Evolutionary conservation across 1,140 invertebrate genomes (phyloP).

Genomic region (Heterodera schachtii): DNA sequence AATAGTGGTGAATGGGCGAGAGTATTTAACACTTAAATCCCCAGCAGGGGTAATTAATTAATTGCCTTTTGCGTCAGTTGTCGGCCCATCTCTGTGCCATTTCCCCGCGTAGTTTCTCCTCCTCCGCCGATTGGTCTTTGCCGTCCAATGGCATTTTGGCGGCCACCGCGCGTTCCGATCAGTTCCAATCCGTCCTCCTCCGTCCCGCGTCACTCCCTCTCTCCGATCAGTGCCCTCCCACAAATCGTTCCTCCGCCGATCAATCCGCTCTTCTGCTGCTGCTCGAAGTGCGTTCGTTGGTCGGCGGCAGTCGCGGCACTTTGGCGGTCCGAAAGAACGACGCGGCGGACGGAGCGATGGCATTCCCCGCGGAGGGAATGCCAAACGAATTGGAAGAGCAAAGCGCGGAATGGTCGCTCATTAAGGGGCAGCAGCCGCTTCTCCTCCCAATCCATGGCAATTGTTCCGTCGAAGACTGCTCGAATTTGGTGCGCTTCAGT

Average conservation of each 20-base stretch:
- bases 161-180: not conserved
- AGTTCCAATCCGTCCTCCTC: not conserved
- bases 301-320: not conserved
- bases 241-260: not conserved
- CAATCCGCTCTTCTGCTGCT: not conserved
- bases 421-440: not conserved
- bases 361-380: not conserved
- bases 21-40: too few species aligned
- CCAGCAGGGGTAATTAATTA: not conserved
- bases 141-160: not conserved
- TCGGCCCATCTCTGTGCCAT: not conserved
- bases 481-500: not conserved
- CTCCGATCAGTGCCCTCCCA: not conserved
- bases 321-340: not conserved
- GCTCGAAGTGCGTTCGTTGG: not conserved
- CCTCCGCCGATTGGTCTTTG: not conserved
- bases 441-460: not conserved
- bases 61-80: not conserved
- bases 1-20: not conserved
- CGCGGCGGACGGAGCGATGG: not conserved
- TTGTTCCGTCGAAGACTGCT: not conserved
- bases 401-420: not conserved
- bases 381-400: not conserved
- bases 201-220: not conserved
- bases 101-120: not conserved